phyloP scores from a whole-genome alignment of 2,888 invertebrate genomes.

The Cerceris rybyensis region DNA sequence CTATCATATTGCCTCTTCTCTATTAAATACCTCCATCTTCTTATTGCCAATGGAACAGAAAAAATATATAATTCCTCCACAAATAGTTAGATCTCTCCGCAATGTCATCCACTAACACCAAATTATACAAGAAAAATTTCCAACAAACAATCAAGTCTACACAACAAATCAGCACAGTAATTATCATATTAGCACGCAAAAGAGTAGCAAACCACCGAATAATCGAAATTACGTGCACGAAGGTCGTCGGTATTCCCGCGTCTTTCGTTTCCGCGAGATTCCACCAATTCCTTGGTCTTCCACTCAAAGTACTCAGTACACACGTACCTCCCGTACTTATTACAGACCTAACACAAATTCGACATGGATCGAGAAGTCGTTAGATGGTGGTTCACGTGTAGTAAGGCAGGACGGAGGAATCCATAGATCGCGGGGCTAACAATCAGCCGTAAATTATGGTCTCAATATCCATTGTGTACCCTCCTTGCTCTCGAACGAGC shows the following conservation, averaged over 20 bases:
- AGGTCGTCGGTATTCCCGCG: slow-evolving; percentile 34
- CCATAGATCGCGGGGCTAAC: slow-evolving; percentile 81
- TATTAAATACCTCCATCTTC: not conserved
- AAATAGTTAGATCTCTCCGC: no score
- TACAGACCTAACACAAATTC: slow-evolving; percentile 75
- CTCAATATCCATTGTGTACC: slow-evolving; percentile 82
- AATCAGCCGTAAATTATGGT: slow-evolving; percentile 82
- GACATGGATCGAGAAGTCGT: slow-evolving; percentile 71
- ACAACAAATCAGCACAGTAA: no score
- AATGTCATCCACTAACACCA: no score
- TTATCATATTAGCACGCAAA: not conserved
- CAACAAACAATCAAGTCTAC: no score
- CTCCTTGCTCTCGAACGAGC: slow-evolving; percentile 75
- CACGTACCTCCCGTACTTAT: slow-evolving; percentile 55
- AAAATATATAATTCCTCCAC: no score
- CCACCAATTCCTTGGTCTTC: slow-evolving; percentile 41
- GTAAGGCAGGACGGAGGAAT: slow-evolving; percentile 72
- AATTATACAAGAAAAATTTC: no score
- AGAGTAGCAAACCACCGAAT: slow-evolving; percentile 6
- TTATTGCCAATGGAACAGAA: not conserved
- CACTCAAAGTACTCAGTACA: slow-evolving; percentile 24
- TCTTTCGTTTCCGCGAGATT: slow-evolving; percentile 47
- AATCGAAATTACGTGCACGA: slow-evolving; percentile 40
- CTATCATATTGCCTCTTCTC: not conserved
- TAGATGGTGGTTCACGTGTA: slow-evolving; percentile 66